Conservation (phyloP, 2,113 vertebrate genomes). For the Polypterus senegalus region DNA sequence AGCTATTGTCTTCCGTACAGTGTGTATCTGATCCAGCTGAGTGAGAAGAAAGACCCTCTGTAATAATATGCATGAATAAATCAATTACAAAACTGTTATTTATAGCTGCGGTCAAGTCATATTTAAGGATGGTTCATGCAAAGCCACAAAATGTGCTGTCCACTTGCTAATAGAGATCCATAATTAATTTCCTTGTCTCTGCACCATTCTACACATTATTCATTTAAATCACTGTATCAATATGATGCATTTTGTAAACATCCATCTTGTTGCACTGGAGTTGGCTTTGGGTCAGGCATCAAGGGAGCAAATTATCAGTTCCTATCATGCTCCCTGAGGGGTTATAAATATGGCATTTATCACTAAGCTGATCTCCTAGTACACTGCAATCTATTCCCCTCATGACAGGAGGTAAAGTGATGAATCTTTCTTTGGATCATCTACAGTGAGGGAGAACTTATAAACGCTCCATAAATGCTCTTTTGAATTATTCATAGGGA, state of each 20-base stretch:
- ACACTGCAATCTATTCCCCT: conserved; percentile 40
- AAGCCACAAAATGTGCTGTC: conserved; percentile 5
- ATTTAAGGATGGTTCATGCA: conserved; percentile 1
- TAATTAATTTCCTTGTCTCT: conserved; percentile 28
- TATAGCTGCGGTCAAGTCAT: conserved; percentile 6
- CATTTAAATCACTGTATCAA: conserved; percentile 30
- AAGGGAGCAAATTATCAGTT: conserved; percentile 46
- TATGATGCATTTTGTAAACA: conserved; percentile 25
- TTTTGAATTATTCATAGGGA: conserved; percentile 44
- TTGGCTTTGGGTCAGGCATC: conserved; percentile 38
- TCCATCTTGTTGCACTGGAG: conserved; percentile 32
- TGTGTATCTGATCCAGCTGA: too few species aligned
- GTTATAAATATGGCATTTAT: conserved; percentile 59
- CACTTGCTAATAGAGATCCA: conserved; percentile 3
- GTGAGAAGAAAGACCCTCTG: not conserved
- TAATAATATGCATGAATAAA: not conserved
- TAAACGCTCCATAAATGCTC: conserved; percentile 29
- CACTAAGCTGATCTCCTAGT: conserved; percentile 37
- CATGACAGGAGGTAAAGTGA: conserved; percentile 38
- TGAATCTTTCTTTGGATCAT: conserved; percentile 39
- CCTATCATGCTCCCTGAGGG: conserved; percentile 39
- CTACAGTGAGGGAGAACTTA: conserved; percentile 41
- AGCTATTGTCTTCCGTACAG: too few species aligned
- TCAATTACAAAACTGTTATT: not conserved
- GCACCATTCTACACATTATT: conserved; percentile 33